Conservation (phyloP, 2,797 vertebrate species). For the Xenentodon cancila region DNA sequence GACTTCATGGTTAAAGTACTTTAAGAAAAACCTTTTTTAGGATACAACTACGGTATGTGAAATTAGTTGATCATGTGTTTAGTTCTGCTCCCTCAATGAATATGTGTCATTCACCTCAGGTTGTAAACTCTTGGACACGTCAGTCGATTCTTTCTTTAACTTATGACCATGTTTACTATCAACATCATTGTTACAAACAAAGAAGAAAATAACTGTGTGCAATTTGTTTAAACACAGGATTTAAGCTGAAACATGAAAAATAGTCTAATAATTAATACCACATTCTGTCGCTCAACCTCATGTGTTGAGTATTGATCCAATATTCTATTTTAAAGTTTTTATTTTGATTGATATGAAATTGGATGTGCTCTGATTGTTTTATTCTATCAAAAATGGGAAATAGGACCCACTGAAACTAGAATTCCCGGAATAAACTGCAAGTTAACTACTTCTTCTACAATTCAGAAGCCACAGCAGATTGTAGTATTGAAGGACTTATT, state of each 20-base stretch:
- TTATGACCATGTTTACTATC: conserved; percentile 29
- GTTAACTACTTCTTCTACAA: conserved; percentile 7
- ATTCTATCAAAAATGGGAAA: not conserved
- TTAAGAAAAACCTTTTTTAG: not conserved
- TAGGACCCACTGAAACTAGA: not conserved
- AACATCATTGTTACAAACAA: conserved; percentile 45
- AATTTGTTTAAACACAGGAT: conserved; percentile 45
- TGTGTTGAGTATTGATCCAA: too few species aligned
- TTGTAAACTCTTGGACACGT: conserved; percentile 5
- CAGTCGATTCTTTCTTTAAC: conserved; percentile 12
- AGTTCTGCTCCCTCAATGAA: not conserved
- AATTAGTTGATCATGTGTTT: not conserved
- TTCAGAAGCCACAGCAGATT: not conserved
- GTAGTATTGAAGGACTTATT: conserved; percentile 33
- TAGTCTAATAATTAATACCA: conserved; percentile 57
- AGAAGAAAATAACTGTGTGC: conserved; percentile 30
- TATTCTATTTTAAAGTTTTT: too few species aligned
- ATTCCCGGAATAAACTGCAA: conserved; percentile 1
- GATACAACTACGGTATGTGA: not conserved
- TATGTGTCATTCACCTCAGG: not conserved
- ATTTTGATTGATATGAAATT: too few species aligned
- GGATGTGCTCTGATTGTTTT: too few species aligned
- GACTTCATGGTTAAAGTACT: not conserved
- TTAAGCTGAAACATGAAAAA: conserved; percentile 53
- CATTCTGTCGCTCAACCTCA: too few species aligned